phyloP scores from a whole-genome alignment of 64 coral and sea anemone genomes.

The Trachythela sp. region DNA sequence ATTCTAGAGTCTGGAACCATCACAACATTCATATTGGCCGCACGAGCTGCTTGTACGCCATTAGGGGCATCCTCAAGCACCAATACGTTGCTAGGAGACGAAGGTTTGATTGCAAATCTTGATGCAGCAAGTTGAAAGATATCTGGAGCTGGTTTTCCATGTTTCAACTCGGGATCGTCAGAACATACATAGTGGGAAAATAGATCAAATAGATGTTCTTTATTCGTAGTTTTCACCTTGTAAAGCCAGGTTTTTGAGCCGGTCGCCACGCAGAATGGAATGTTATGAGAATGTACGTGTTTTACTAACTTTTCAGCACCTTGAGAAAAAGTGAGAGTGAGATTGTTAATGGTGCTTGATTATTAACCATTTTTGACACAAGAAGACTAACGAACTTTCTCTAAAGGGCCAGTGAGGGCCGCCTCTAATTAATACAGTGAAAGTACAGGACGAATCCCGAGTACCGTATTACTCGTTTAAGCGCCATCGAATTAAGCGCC shows the following conservation, averaged over 20 bases:
- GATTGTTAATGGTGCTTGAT: not conserved
- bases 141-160: conserved; percentile 80
- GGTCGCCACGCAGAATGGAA: conserved; percentile 86
- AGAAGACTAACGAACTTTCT: too few relatives aligned
- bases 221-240: conserved; percentile 55
- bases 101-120: conserved; percentile 59
- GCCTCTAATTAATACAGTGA: too few relatives aligned
- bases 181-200: conserved; percentile 75
- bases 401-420: too few relatives aligned
- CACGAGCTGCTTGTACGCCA: conserved; percentile 68
- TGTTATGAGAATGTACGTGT: conserved; percentile 66
- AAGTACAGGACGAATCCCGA: too few relatives aligned
- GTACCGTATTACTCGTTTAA: too few relatives aligned
- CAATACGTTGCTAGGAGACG: conserved; percentile 64
- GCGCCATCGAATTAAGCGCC: too few relatives aligned
- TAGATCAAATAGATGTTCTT: conserved; percentile 54
- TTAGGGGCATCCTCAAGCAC: conserved; percentile 97
- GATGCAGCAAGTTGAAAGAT: conserved; percentile 72
- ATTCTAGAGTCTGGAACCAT: conserved; percentile 80
- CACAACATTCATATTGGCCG: conserved; percentile 91
- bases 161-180: conserved; percentile 77
- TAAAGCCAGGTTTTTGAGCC: conserved; percentile 60
- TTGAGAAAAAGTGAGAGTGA: conserved; percentile 2
- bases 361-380: too few relatives aligned
- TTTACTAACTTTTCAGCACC: conserved; percentile 62